Evolutionary conservation across 2,113 vertebrate genomes (phyloP), one percentile per base, ranked within the genome.

Genomic region (Procavia capensis): DNA sequence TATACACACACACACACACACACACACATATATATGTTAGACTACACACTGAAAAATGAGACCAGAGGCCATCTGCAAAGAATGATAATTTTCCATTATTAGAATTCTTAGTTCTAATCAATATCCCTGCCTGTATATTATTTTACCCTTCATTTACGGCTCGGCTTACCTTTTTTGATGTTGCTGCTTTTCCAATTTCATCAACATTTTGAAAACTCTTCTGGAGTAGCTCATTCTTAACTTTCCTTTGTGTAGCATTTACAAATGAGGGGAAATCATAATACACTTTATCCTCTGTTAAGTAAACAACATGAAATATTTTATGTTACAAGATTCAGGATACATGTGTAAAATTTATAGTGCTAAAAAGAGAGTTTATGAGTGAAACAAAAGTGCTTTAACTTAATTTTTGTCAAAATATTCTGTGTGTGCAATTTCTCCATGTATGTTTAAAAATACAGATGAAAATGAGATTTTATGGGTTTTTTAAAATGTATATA

Each of bases 11-110:
- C n/a, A n/a, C n/a, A n/a, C n/a, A n/a, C n/a, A n/a, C n/a, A n/a
- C n/a, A n/a, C n/a, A n/a, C n/a, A 61, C 80, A n/a, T 81, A 88
- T 86, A 66, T 84, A n/a, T 81, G 85, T 63, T 72, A 88, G 25
- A n/a, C 31, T 31, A 85, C 34, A 93, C 36, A 22, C 91, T 93
- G 47, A 84, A 94, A 94, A 85, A 91, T 79, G 84, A 95, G 29
- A 85, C 9, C 70, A 84, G 63, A 72, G 75, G 36, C 34, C 13
- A 76, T 47, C 50, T 81, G 34, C 29, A 85, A 90, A 93, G 84
- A 61, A 24, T 70, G 22, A 36, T 91, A 91, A 84, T 25, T 94
- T 91, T 79, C 61, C 61, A 57, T 85, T 88, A 61, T 94, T 63
- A 94, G 66, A 94, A 66, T 76, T 64, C 24, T 82, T 54, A 54